Conservation (phyloP, 2,888 invertebrate species). For the Cistogaster globosa region DNA sequence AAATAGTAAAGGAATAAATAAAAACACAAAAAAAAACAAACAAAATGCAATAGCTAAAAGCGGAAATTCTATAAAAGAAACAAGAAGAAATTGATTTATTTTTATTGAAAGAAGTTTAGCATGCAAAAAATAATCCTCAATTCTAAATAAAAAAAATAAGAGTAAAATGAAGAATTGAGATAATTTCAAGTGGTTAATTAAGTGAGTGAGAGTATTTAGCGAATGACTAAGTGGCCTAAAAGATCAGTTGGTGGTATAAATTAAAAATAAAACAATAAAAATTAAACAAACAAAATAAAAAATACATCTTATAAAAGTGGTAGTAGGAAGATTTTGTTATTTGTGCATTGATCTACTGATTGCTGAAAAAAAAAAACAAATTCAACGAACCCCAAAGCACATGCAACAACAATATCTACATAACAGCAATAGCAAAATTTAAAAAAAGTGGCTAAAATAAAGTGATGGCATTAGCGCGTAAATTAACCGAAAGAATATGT, state of each 20-base stretch:
- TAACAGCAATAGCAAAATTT: constrained; percentile 37
- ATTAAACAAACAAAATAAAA: constrained; percentile 46
- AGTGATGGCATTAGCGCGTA: constrained; percentile 82
- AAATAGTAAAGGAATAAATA: constrained; percentile 35
- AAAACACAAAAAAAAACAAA: constrained; percentile 27
- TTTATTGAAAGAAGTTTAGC: constrained; percentile 42
- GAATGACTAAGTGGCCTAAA: constrained; percentile 60
- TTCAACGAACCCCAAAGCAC: constrained; percentile 52
- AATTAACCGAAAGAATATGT: constrained; percentile 83
- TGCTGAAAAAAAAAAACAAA: constrained; percentile 45
- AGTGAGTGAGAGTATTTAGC: constrained; percentile 52
- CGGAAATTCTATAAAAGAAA: constrained; percentile 64
- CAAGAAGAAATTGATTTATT: constrained; percentile 37
- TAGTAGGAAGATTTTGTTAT: constrained; percentile 42
- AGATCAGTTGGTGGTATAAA: constrained; percentile 41
- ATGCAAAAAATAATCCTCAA: constrained; percentile 43
- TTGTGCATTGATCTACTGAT: constrained; percentile 30
- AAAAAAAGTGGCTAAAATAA: constrained; percentile 71
- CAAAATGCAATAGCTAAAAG: constrained; percentile 60
- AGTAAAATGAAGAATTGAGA: constrained; percentile 35
- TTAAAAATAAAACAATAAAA: constrained; percentile 18
- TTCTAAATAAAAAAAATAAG: constrained; percentile 58
- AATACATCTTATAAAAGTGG: constrained; percentile 25
- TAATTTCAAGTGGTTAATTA: constrained; percentile 43
- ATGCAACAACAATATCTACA: constrained; percentile 18